phyloP scores from a whole-genome alignment of 2,888 invertebrate genomes.

The Tachina fera region DNA sequence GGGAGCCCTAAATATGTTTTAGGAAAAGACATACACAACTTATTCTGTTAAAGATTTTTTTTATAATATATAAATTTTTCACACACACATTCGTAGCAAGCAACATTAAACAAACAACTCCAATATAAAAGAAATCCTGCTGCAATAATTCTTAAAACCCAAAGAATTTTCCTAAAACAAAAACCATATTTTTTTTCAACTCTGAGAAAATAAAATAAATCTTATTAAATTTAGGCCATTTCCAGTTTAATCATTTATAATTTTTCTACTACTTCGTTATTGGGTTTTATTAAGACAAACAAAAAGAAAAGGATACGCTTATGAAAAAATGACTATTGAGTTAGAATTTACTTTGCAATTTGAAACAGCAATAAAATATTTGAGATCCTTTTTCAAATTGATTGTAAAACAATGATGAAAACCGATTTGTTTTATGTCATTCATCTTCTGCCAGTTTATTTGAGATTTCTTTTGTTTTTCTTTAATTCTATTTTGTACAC shows the following conservation, averaged over 20 bases:
- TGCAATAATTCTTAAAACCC: no score
- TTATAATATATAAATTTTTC: no score
- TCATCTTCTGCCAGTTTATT: constrained; percentile 28
- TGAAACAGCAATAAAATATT: constrained; percentile 47
- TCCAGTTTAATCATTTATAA: constrained; percentile 1
- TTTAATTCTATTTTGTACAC: constrained; percentile 1
- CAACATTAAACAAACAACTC: no score
- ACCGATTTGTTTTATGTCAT: constrained; percentile 24
- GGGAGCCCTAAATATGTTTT: no score
- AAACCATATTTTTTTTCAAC: background rate
- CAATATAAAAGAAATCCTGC: no score
- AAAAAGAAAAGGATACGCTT: background rate
- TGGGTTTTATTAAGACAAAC: background rate
- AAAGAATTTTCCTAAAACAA: background rate
- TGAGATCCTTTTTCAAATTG: constrained; percentile 43
- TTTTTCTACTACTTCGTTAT: background rate
- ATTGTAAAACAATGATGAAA: constrained; percentile 49
- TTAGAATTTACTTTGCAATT: constrained; percentile 21
- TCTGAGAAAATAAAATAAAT: no score
- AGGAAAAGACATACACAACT: no score
- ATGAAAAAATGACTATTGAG: background rate
- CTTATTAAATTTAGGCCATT: background rate
- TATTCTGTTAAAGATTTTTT: no score
- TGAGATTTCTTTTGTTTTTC: background rate
- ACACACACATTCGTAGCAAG: no score